Evolutionary conservation across 2,797 vertebrate species (phyloP), one percentile per base, ranked within the genome.

Genomic region (Anguilla marmorata): DNA sequence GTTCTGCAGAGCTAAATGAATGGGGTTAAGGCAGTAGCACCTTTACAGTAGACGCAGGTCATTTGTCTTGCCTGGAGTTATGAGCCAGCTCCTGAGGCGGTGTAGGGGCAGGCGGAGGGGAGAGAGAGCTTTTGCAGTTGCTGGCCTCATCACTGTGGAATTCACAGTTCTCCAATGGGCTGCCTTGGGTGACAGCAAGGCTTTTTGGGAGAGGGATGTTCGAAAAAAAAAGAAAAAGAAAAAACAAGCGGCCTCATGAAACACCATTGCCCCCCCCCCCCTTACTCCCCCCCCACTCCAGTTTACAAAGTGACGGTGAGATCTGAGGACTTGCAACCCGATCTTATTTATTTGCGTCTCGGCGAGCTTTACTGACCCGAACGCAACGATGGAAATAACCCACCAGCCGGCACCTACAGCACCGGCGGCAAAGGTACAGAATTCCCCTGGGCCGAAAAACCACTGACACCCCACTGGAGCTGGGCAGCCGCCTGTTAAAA

Each of bases 311-410:
- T 88, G 90, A 82, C 86, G 86, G 90, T 80, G 85, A 90, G 91
- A 93, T 93, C 91, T 90, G 87, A 93, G 88, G 87, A 41, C 83
- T 66, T 88, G 92, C 84, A 93, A 94, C 90, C 84, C 11, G 90
- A 94, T 92, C 92, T 90, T 91, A 93, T 93, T 93, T 92, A 93
- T 93, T 93, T 80, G 86, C 74, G 91, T 92, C 90, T 92, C 72
- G 2, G 50, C 72, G 4, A 87, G 90, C 90, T 91, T 93, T 91
- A 90, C 90, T 87, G 90, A 76, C 63, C 83, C 86, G 90, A 89
- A 89, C 76, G 86, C 91, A 85, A 69, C 12, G 87, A 92, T 91
- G 89, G 90, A 92, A 94, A 93, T 92, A 92, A 88, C 88, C 79
- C 45, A 63, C 89, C 88, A 85, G 74, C 50, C 87, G 63, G 86